These are phyloP conservation scores for Hemiprocne comata DNA, from an alignment of 2,113 vertebrate species.

Conservation along the genomic window DNA sequence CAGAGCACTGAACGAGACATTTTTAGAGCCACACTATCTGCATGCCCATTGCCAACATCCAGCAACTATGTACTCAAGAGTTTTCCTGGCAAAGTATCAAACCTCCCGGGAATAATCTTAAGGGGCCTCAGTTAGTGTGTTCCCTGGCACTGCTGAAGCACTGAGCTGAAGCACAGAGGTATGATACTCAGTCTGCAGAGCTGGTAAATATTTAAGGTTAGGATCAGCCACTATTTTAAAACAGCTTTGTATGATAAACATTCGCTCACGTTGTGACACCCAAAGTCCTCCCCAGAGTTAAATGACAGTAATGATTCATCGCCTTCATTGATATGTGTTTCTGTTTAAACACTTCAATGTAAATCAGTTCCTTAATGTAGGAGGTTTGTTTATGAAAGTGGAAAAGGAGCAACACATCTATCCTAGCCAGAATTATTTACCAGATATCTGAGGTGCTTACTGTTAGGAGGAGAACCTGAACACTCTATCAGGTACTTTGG, in stretches of 20 bases:
- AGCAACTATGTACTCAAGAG: conserved; percentile 11
- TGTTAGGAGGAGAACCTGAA: not conserved
- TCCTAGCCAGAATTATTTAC: not conserved
- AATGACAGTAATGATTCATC: not conserved
- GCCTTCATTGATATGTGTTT: not conserved
- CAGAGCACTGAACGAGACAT: not conserved
- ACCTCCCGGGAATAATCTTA: conserved; percentile 9
- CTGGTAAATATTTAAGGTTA: conserved; percentile 31
- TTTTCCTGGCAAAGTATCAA: conserved; percentile 41
- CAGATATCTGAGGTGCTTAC: not conserved
- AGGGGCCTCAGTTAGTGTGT: not conserved
- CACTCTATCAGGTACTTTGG: not conserved
- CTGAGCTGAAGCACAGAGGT: not conserved
- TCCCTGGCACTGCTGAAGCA: not conserved
- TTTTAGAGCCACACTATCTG: not conserved
- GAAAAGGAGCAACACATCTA: not conserved
- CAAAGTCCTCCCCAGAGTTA: not conserved
- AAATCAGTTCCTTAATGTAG: not conserved
- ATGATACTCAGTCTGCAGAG: not conserved
- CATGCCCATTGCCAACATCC: not conserved
- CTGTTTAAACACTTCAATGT: not conserved
- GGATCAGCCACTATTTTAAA: conserved; percentile 1
- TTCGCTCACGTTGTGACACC: not conserved
- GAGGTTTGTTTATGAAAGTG: not conserved
- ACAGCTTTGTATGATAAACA: not conserved